Percentiles rank a stretch among this genome's conserved stretches.
phyloP scores from a whole-genome alignment of 2,888 invertebrate species.

The Parapristionchus giblindavisi region DNA sequence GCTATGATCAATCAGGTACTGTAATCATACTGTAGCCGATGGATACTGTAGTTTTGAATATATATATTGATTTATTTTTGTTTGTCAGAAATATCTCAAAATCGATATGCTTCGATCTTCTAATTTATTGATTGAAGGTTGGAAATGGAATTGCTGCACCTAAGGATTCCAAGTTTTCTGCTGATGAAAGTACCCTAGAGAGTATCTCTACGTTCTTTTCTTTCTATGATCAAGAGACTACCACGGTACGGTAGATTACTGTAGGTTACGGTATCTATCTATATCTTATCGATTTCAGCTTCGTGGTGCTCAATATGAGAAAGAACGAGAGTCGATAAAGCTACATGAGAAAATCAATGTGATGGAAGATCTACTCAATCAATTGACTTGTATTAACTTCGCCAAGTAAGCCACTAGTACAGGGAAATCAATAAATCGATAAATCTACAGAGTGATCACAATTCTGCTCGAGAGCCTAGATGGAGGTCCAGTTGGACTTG shows the following conservation, averaged over 20 bases:
- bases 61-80: background rate
- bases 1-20: slow-evolving; percentile 41
- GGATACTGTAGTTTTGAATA: background rate
- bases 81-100: too few species aligned
- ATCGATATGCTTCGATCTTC: too few species aligned
- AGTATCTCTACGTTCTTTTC: slow-evolving; percentile 51
- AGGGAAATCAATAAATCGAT: background rate
- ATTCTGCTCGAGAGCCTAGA: slow-evolving; percentile 10
- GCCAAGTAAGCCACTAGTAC: slow-evolving; percentile 9
- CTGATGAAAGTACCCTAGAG: slow-evolving; percentile 46
- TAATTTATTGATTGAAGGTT: slow-evolving; percentile 4
- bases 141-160: slow-evolving; percentile 31
- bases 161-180: slow-evolving; percentile 30
- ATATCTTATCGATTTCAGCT: slow-evolving; percentile 1
- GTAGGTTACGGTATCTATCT: background rate
- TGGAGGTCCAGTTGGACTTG: slow-evolving; percentile 28
- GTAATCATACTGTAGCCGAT: background rate
- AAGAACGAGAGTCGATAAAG: slow-evolving; percentile 21
- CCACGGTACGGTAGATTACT: background rate
- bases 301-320: background rate
- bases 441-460: slow-evolving; percentile 1
- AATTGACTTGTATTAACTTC: slow-evolving; percentile 24
- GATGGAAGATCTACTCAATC: slow-evolving; percentile 38
- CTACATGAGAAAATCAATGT: slow-evolving; percentile 40
- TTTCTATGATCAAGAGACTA: slow-evolving; percentile 45